These are phyloP conservation scores for Embidobia sp. DNA, from an alignment of 2,888 invertebrate species.

Conservation along the genomic window DNA sequence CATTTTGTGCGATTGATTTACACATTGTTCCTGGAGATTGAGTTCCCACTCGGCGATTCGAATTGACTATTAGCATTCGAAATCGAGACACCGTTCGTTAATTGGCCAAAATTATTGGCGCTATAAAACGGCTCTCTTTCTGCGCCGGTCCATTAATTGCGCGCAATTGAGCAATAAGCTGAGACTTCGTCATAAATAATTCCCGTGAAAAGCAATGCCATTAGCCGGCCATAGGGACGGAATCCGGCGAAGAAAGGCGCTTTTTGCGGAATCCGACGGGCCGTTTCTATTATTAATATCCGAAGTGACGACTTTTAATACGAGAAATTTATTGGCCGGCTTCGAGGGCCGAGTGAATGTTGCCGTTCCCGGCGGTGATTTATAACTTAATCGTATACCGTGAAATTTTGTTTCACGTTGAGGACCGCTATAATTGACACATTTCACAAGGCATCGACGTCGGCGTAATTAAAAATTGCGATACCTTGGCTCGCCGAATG, in stretches of 20 bases:
- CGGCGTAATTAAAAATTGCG: constrained; percentile 30
- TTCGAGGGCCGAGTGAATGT: neutral
- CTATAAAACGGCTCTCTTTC: too few species aligned
- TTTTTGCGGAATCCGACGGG: constrained; percentile 15
- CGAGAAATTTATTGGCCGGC: constrained; percentile 34
- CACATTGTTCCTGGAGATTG: too few species aligned
- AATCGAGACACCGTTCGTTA: too few species aligned
- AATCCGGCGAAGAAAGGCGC: constrained; percentile 24
- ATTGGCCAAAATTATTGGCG: neutral
- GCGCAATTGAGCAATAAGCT: constrained; percentile 25
- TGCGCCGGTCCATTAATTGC: too few species aligned
- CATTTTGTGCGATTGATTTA: too few species aligned
- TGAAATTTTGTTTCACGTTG: constrained; percentile 54
- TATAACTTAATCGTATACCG: constrained; percentile 52
- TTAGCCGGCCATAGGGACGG: constrained; percentile 15
- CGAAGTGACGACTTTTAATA: constrained; percentile 45
- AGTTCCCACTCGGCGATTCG: too few species aligned
- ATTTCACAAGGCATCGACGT: constrained; percentile 36
- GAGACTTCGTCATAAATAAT: constrained; percentile 25
- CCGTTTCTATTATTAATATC: constrained; percentile 33
- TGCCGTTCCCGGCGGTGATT: constrained; percentile 43
- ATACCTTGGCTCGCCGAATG: neutral
- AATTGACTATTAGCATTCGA: too few species aligned
- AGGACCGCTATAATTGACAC: constrained; percentile 45
- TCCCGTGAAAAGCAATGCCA: constrained; percentile 5